Base-by-base conservation (phyloP, 2,797 vertebrate genomes). In the Acanthurus lineatus region DNA sequence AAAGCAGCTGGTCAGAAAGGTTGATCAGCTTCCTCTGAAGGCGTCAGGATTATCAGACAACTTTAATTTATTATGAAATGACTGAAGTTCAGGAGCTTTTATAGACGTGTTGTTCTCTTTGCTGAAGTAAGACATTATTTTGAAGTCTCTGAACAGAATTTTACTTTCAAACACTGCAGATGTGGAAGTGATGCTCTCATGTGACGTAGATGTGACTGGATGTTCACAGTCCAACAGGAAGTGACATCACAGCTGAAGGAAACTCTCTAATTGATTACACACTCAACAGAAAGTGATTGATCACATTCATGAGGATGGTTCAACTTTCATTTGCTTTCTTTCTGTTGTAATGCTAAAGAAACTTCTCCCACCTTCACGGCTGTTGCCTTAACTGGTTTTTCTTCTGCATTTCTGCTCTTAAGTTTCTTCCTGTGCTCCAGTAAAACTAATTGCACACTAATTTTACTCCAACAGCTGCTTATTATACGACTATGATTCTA, bases 1-100 rank as follows among this genome's bases (percentile, higher is more conserved):
- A 60, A 67, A 63, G 5, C 68, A 82, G 75, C 69, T 80, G 75
- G 58, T 75, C 1, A 32, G 52, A 74, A 58, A 52, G 16, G 68
- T 76, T 7, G 16, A 64, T 52, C 28, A 42, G 69, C 69, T 19
- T 45, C 2, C 1, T 45, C 62, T 5, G 72, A 19, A 65, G 69
- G 73, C 79, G 69, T 52, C n/a, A 4, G 2, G 35, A 67, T 76
- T 51, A 40, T 66, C 11, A 60, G 56, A 64, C 16, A 3, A 28
- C 61, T 66, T 42, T 1, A 53, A 15, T 25, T 61, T 28, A 28
- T 51, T 32, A 32, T 32, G 3, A 32, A 32, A 52, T 48, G 7
- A 32, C 25, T 56, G 78, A 0, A 17, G 64, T 71, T 35, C 14
- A 35, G 52, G 61, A 67, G n/a, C 35, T 69, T 84, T 83, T 62